Evolutionary conservation across 2,113 vertebrate species (phyloP).

Genomic region (Brachypteracias leptosomus): DNA sequence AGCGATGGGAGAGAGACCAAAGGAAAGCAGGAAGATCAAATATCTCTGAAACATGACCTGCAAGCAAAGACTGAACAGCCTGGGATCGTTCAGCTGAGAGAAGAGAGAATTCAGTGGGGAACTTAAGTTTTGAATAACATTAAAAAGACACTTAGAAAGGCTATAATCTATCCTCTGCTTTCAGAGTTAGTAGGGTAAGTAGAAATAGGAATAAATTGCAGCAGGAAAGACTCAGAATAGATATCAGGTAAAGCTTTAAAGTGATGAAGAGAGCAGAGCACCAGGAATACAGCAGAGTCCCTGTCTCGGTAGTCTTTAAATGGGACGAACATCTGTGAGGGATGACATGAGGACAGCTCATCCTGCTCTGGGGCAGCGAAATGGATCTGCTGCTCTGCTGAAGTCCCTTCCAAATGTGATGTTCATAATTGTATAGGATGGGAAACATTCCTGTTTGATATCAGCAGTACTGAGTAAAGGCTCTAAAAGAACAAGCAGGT

Average conservation of each 20-base stretch:
- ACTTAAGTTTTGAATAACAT: slow-evolving; percentile 36
- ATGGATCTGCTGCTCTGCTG: not conserved
- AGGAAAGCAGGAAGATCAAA: slow-evolving; percentile 37
- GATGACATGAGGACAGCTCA: not conserved
- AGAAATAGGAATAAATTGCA: slow-evolving; percentile 2
- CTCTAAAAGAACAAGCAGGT: not conserved
- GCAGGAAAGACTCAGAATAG: not conserved
- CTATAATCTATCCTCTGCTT: not conserved
- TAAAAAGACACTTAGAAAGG: slow-evolving; percentile 9
- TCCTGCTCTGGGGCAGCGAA: not conserved
- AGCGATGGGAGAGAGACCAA: slow-evolving; percentile 8
- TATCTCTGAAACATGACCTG: not conserved
- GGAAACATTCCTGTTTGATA: not conserved
- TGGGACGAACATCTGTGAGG: not conserved
- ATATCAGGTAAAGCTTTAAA: not conserved
- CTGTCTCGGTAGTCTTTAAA: not conserved
- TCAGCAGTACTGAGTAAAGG: not conserved
- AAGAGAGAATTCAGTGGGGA: slow-evolving; percentile 15
- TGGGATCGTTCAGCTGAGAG: not conserved
- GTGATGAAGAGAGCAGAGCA: slow-evolving; percentile 5
- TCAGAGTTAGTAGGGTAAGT: not conserved
- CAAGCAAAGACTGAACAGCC: slow-evolving; percentile 22
- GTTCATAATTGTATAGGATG: not conserved
- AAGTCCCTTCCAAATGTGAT: not conserved
- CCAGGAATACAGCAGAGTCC: not conserved